Evolutionary conservation across 2,113 vertebrate genomes (phyloP), one percentile per base, ranked within the genome.

Genomic region (Peromyscus californicus): DNA sequence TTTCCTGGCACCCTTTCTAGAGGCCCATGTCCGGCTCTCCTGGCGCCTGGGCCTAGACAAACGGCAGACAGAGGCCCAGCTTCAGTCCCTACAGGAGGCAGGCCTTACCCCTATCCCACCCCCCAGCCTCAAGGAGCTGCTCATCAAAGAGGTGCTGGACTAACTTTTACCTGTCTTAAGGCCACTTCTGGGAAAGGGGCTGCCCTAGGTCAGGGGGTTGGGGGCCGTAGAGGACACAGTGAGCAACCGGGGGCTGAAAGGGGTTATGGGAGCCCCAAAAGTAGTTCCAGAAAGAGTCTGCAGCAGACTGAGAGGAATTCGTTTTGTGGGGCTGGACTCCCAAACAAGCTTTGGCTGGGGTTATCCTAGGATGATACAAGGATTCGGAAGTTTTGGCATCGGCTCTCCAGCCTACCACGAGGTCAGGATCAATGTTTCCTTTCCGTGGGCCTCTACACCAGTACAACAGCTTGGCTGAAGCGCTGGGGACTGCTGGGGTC

Each of bases 1-100:
- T 0, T 98, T 99, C 45, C 98, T 99, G 88, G 97, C 99, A 31
- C 99, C 99, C 0, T 98, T 99, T 97, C 98, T 99, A 21, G 99
- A 98, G 95, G 98, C 98, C 5, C 99, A 99, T 0, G 97, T 99
- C 33, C 98, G 99, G 69, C 98, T 99, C 80, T 99, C 99, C 36
- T 99, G 99, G 99, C 99, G 99, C 97, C 99, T 99, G 76, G 99
- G 99, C 22, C 98, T 98, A 92, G 99, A 99, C 98, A 99, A 99
- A 96, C 98, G 99, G 33, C 98, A 76, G 7, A 99, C 99, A 0
- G 99, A 99, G 96, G 99, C 99, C 79, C 98, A 98, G 76, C 98
- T 99, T 95, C 99, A 98, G 90, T 98, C 98, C 75, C 98, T 99
- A 96, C 99, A 98, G 88, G 99, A 99, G 93, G 98, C 98, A 1